Evolutionary conservation across 2,113 vertebrate species (phyloP), one percentile per base, ranked within the genome.

Genomic region (Brachyistius frenatus): DNA sequence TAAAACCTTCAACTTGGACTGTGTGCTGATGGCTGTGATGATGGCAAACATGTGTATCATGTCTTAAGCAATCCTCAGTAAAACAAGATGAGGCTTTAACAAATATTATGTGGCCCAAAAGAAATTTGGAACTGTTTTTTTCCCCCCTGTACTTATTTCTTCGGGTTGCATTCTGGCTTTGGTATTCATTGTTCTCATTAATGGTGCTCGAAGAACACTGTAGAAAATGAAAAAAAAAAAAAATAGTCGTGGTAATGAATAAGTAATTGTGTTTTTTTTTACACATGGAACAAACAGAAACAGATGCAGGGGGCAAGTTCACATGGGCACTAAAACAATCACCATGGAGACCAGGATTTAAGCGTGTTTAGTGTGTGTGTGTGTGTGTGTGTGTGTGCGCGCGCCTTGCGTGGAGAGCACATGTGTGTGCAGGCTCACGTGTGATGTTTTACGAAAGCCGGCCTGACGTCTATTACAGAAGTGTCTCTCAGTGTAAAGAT

Each of bases 301-400:
- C 92, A 93, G 88, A 94, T 93, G 92, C 91, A 91, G 83, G 86
- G 91, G 91, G 83, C 83, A 89, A 91, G 94, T 93, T 93, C 89
- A 87, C 87, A 84, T 76, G 78, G 88, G 91, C 91, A 88, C 80
- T 91, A 92, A 91, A 92, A 92, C 86, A 91, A 91, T 95, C 93
- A 92, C 93, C 93, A 95, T 95, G 93, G 93, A 90, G 93, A 94
- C 93, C 86, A 36, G 78, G 73, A 76, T 89, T 86, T 76, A 80
- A 87, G 81, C 41, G 67, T 73, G 75, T 50, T 47, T 49, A 23
- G 63, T 66, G 37, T 79, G 61, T 57, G 49, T 57, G 37, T 65
- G 31, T 16, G 62, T 61, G 37, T 66, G 30, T 58, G 68, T 50
- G 52, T 60, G 39, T 69, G 32, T 16, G 55, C 52, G 37, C 53